Base-by-base conservation (phyloP, 2,113 vertebrate genomes). In the Gallinago jamesoni region DNA sequence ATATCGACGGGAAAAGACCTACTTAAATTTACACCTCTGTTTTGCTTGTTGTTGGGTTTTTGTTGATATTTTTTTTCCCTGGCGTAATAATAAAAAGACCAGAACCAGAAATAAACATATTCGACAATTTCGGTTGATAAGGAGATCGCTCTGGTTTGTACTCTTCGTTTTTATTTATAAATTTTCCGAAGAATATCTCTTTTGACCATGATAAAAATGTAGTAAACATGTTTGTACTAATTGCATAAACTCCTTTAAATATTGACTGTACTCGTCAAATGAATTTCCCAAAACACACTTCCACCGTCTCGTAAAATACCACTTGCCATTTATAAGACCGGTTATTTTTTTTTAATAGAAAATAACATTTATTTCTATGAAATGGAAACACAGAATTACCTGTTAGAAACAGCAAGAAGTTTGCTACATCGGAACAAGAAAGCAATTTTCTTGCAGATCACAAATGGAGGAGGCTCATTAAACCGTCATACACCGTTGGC, bases 331-430 rank as follows among this genome's bases (percentile, higher is more conserved):
- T 74, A 66, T 85, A 95, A 91, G 94, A 91, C 43, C 9, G 7
- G 28, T 31, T 74, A 84, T 76, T 53, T 57, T 73, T 90, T 97
- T 97, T 97, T 97, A 97, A 97, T 97, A 97, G 98, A 99, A 99
- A 99, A 99, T 99, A 99, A 99, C 99, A 99, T 99, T 99, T 99
- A 99, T 99, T 99, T 99, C 98, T 99, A 98, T 97, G 98, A 98
- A 98, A 98, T 99, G 98, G 97, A 98, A 98, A 98, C 98, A 99
- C 98, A 98, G 98, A 98, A 97, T 98, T 98, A 98, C 93, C 98
- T 98, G 97, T 98, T 97, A 97, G 95, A 96, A 87, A 97, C 93
- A 94, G 97, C 97, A 96, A 96, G 96, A 96, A 95, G 80, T 94
- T 97, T 98, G 98, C 97, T 97, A 98, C 98, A 98, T 96, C 4